phyloP scores from a whole-genome alignment of 2,797 vertebrate species.

The Pseudochirops cupreus region DNA sequence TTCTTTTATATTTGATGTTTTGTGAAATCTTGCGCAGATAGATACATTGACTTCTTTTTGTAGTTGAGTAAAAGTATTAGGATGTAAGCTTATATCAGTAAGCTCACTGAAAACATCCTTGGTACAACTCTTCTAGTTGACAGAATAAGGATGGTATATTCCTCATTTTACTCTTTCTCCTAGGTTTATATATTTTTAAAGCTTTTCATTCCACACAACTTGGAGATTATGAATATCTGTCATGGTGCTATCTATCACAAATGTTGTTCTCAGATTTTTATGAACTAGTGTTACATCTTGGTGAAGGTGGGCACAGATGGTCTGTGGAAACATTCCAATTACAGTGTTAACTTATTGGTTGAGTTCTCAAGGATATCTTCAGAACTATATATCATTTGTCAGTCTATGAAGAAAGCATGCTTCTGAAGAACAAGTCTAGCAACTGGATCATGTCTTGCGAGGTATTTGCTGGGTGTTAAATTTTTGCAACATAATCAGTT shows the following conservation, averaged over 20 bases:
- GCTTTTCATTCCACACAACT: neutral
- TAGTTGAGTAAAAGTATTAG: too few species aligned
- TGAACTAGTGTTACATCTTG: neutral
- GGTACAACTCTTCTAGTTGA: neutral
- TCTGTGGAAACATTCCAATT: neutral
- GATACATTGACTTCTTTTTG: too few species aligned
- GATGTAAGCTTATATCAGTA: neutral
- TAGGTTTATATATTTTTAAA: neutral
- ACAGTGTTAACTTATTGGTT: neutral
- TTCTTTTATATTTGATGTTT: neutral
- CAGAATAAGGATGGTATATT: neutral
- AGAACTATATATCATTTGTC: neutral
- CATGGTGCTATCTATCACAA: neutral
- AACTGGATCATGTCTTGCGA: neutral
- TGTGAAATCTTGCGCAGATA: neutral
- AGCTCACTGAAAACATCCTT: neutral
- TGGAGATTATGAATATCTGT: neutral
- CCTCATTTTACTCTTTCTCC: neutral
- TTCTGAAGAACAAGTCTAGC: neutral
- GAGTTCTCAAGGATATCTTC: neutral
- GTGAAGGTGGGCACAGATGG: neutral
- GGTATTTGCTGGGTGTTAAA: neutral
- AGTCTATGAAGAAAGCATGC: neutral
- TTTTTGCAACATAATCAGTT: neutral
- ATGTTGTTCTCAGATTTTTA: neutral